Percentiles rank a stretch among this genome's conserved stretches.
phyloP scores from a whole-genome alignment of 2,888 invertebrate species.

The Protonemura montana region DNA sequence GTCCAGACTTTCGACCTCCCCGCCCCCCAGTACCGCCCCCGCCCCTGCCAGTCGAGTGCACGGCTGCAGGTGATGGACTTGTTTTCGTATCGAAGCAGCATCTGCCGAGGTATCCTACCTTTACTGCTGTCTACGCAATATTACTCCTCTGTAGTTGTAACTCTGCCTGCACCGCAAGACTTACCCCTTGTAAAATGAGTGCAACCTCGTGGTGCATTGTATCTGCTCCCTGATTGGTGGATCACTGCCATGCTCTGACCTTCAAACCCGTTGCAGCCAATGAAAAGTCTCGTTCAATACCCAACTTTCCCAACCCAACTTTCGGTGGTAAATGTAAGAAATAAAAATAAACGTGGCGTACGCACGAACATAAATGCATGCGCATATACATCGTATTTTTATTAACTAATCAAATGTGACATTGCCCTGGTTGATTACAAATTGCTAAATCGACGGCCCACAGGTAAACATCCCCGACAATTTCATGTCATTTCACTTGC shows the following conservation, averaged over 20 bases:
- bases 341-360: too few species aligned
- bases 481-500: background rate
- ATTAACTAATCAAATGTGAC: background rate
- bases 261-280: background rate
- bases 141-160: too few species aligned
- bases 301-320: too few species aligned
- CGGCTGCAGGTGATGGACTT: background rate
- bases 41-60: background rate
- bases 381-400: background rate
- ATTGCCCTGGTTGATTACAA: background rate
- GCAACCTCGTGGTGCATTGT: too few species aligned
- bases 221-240: background rate
- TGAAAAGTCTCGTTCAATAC: too few species aligned
- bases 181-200: too few species aligned
- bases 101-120: background rate
- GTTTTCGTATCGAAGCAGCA: background rate
- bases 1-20: too few species aligned
- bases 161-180: too few species aligned
- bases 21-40: too few species aligned
- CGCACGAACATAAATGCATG: too few species aligned
- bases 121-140: too few species aligned
- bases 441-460: background rate
- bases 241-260: background rate
- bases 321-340: too few species aligned
- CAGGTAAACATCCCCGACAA: background rate